A percentile compares a stretch with the other conserved stretches of the same genome.
Conservation (phyloP, 2,113 vertebrate species). For the Capricornis sumatraensis region DNA sequence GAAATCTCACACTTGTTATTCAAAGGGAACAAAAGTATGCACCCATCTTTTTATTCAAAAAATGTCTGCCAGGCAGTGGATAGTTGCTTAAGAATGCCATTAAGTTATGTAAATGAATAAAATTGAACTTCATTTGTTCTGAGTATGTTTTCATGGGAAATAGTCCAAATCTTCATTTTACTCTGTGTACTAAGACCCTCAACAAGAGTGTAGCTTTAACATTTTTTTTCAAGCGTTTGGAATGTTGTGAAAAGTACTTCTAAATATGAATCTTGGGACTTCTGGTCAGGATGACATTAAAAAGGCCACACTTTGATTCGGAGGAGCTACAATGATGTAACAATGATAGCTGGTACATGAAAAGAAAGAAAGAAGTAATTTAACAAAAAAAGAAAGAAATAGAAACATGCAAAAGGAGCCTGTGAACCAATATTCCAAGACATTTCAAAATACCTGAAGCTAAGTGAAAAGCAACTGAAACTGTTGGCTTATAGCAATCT, state of each 20-base stretch:
- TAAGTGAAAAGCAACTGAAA: neutral
- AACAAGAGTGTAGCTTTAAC: neutral
- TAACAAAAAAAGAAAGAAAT: neutral
- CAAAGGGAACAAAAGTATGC: neutral
- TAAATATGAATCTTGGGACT: neutral
- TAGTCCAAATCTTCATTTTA: neutral
- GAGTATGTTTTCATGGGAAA: neutral
- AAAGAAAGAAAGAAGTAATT: neutral
- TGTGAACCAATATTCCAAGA: neutral
- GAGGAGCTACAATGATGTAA: neutral
- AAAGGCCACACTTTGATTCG: neutral
- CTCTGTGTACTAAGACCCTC: neutral
- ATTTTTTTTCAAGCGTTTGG: neutral
- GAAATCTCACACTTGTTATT: neutral
- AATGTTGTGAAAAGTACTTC: neutral
- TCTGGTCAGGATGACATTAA: neutral
- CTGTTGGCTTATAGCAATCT: neutral
- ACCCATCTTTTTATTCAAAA: neutral
- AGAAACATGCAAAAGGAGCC: neutral
- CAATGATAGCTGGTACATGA: neutral
- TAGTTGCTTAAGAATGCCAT: neutral
- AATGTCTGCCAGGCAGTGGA: neutral
- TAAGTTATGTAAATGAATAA: neutral
- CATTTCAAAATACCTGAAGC: neutral
- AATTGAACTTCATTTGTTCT: neutral